These are phyloP conservation scores for Ceratina calcarata DNA, from an alignment of 1,140 invertebrate species.

Conservation along the genomic window DNA sequence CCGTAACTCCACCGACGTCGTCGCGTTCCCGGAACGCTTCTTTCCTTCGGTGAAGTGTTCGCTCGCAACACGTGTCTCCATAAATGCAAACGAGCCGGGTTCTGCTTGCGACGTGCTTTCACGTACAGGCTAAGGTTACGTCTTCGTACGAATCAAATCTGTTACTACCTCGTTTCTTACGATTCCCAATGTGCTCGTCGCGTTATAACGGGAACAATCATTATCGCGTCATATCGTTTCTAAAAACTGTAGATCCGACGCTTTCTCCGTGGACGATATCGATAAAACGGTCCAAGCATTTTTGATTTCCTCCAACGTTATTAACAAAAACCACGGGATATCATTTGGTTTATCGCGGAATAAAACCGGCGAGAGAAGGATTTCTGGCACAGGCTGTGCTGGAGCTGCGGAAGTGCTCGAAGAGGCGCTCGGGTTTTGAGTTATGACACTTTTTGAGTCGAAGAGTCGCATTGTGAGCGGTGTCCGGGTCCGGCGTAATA, in stretches of 20 bases:
- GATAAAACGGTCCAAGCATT: neutral
- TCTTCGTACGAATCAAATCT: neutral
- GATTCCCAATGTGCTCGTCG: too few species aligned
- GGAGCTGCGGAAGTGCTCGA: slow-evolving; percentile 69
- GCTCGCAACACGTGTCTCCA: neutral
- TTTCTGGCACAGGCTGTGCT: slow-evolving; percentile 74
- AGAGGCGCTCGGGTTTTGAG: slow-evolving; percentile 75
- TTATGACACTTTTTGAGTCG: slow-evolving; percentile 77
- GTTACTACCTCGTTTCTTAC: too few species aligned
- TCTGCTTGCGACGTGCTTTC: neutral
- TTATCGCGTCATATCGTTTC: neutral
- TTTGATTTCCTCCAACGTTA: slow-evolving; percentile 30
- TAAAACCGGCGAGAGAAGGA: slow-evolving; percentile 41
- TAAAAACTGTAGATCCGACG: too few species aligned
- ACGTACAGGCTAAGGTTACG: neutral
- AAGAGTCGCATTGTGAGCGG: slow-evolving; percentile 74
- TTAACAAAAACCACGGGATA: slow-evolving; percentile 57
- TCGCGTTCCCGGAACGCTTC: neutral
- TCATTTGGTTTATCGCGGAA: slow-evolving; percentile 22
- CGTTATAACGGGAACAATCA: too few species aligned
- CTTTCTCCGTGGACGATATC: neutral
- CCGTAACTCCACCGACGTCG: neutral
- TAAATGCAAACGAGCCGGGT: neutral
- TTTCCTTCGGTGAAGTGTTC: neutral
- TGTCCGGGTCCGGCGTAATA: slow-evolving; percentile 74